These are phyloP conservation scores for Lepilemur septentrionalis DNA, from an alignment of 2,797 vertebrate genomes.

Conservation along the genomic window DNA sequence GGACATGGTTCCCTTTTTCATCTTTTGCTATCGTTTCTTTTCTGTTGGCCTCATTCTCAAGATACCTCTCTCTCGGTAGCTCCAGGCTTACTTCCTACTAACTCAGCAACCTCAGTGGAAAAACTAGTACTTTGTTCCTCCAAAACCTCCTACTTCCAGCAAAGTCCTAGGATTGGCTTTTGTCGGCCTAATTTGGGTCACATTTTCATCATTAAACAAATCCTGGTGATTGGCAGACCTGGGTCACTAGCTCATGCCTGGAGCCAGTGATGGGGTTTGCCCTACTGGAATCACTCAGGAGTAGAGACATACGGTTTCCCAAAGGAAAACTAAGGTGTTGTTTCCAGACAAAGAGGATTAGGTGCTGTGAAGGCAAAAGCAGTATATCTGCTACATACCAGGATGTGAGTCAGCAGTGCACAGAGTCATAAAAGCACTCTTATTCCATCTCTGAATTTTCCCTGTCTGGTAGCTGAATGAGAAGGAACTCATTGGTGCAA, in stretches of 20 bases:
- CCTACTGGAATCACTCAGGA: background rate
- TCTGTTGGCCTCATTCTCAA: background rate
- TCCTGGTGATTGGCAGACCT: background rate
- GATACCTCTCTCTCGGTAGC: background rate
- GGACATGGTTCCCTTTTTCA: too few relatives aligned
- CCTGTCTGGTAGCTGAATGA: background rate
- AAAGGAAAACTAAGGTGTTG: background rate
- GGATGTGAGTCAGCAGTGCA: background rate
- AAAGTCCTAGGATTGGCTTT: background rate
- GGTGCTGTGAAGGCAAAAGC: background rate
- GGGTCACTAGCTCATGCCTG: background rate
- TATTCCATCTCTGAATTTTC: background rate
- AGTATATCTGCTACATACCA: background rate
- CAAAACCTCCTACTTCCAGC: background rate
- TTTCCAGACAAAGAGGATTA: background rate
- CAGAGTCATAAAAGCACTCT: background rate
- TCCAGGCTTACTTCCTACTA: background rate
- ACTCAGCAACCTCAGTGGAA: background rate
- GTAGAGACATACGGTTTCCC: background rate
- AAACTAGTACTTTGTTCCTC: background rate
- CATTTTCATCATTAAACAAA: background rate
- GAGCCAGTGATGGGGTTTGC: background rate
- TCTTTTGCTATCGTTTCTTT: background rate
- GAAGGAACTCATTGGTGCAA: background rate
- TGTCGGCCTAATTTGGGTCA: background rate